Conservation (phyloP, 2,113 vertebrate species). For the Lamprologus tigripictilis region DNA sequence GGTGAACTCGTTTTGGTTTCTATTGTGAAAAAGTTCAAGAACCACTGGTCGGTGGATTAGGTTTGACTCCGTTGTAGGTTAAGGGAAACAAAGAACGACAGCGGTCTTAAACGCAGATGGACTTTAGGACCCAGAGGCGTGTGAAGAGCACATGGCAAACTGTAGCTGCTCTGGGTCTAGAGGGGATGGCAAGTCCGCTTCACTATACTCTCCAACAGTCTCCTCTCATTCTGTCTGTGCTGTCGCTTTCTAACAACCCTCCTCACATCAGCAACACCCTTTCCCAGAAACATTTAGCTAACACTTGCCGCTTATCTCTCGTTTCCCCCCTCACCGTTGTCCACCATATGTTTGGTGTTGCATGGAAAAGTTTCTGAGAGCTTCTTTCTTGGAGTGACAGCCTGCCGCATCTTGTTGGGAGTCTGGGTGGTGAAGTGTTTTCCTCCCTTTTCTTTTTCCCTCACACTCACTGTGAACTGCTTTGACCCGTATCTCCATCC, state of each 20-base stretch:
- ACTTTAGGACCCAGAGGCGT: constrained; percentile 49
- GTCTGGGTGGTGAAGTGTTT: neutral
- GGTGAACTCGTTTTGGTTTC: neutral
- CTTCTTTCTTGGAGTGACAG: constrained; percentile 29
- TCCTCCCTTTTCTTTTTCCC: neutral
- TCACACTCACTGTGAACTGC: neutral
- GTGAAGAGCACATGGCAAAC: constrained; percentile 54
- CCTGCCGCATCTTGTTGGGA: constrained; percentile 11
- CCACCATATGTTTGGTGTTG: neutral
- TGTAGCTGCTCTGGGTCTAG: constrained; percentile 22
- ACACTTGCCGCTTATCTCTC: neutral
- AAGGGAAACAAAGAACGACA: neutral
- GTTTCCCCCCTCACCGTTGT: neutral
- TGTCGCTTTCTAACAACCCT: neutral
- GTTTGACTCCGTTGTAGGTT: neutral
- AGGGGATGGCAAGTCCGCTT: neutral
- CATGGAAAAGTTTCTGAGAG: constrained; percentile 56
- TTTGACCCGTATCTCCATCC: neutral
- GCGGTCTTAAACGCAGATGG: rapidly evolving
- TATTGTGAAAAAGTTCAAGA: neutral
- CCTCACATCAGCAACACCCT: neutral
- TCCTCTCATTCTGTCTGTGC: constrained; percentile 7
- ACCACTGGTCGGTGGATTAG: neutral
- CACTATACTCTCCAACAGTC: neutral
- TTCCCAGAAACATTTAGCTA: neutral